Evolutionary conservation across 2,113 vertebrate genomes (phyloP).

Genomic region (Progne subis): DNA sequence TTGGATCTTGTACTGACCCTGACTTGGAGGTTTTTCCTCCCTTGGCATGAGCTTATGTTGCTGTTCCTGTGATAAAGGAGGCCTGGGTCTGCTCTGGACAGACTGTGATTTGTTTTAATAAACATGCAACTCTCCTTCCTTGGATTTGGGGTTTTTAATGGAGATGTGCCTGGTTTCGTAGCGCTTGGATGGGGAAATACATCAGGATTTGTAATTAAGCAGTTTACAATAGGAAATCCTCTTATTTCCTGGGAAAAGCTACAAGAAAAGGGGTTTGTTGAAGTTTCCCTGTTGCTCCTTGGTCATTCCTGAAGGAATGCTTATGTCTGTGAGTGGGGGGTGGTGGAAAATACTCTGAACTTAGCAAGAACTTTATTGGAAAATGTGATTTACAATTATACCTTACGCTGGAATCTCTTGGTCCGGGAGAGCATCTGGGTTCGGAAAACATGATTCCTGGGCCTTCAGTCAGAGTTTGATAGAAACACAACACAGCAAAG

Average conservation of each 20-base stretch:
- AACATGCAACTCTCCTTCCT: not conserved
- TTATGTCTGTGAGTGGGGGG: rapidly evolving
- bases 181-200: rapidly evolving
- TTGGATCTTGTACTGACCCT: not conserved
- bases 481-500: not conserved
- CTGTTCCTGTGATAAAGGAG: not conserved
- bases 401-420: not conserved
- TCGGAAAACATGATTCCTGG: not conserved
- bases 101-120: slow-evolving; percentile 18
- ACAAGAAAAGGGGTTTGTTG: not conserved
- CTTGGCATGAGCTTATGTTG: not conserved
- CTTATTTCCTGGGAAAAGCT: not conserved
- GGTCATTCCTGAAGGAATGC: not conserved
- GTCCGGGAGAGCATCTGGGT: not conserved
- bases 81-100: not conserved
- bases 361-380: not conserved
- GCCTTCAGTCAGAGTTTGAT: not conserved
- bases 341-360: rapidly evolving
- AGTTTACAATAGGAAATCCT: not conserved
- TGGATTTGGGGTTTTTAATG: not conserved
- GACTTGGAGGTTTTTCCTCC: not conserved
- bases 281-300: not conserved
- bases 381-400: rapidly evolving
- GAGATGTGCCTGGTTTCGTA: not conserved
- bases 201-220: not conserved